phyloP scores from a whole-genome alignment of 2,113 vertebrate species.

The Desmodus rotundus region DNA sequence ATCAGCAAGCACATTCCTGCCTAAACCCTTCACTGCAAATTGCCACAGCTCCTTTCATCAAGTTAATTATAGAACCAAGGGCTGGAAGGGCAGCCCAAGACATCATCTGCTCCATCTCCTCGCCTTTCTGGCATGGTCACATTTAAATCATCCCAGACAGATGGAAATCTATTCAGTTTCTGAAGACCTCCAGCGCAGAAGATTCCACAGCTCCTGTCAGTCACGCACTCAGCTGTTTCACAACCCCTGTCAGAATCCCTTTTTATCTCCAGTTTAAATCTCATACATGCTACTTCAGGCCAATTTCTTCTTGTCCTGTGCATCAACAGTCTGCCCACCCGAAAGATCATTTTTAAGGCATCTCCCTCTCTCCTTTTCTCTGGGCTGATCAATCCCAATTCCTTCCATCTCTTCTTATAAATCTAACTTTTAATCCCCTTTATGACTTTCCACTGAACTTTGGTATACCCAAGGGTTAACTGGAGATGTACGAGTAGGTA shows the following conservation, averaged over 20 bases:
- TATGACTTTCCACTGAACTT: constrained; percentile 5
- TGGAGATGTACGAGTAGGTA: background rate
- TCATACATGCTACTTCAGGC: background rate
- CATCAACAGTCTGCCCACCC: background rate
- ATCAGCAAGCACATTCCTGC: constrained; percentile 62
- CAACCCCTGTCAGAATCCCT: constrained; percentile 16
- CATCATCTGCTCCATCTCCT: constrained; percentile 33
- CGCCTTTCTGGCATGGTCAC: constrained; percentile 13
- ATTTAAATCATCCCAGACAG: constrained; percentile 68
- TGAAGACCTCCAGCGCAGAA: constrained; percentile 52
- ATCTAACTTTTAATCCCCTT: constrained; percentile 28
- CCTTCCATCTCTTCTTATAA: constrained; percentile 8
- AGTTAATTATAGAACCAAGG: constrained; percentile 69
- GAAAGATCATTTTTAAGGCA: background rate
- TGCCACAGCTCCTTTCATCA: constrained; percentile 44
- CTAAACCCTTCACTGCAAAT: constrained; percentile 54
- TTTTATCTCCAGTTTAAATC: constrained; percentile 55
- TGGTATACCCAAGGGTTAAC: background rate
- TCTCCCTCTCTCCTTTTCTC: background rate
- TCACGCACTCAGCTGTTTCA: constrained; percentile 40
- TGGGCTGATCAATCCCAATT: background rate
- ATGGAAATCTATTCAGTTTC: constrained; percentile 61
- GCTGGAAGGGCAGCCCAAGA: constrained; percentile 29
- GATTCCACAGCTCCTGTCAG: constrained; percentile 45
- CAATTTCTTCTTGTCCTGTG: constrained; percentile 34